Evolutionary conservation across 2,888 invertebrate genomes (phyloP).

Genomic region (Dasysyrphus tricinctus): DNA sequence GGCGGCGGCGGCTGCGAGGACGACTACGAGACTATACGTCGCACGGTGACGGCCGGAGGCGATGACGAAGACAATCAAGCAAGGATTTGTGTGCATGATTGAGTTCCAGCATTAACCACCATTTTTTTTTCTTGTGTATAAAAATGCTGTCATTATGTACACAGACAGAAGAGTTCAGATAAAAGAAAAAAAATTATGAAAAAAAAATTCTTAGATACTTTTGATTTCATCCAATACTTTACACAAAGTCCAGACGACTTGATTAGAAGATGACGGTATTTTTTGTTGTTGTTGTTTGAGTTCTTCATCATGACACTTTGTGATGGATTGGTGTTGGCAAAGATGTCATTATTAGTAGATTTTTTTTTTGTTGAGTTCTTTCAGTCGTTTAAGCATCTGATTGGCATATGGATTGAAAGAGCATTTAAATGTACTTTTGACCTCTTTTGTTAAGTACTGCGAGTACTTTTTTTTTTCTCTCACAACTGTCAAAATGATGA

Average conservation of each 20-base stretch:
- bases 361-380: background rate
- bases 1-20: background rate
- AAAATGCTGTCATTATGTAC: constrained; percentile 46
- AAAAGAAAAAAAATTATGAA: background rate
- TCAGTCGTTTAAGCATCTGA: constrained; percentile 5
- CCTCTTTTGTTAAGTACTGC: background rate
- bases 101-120: constrained; percentile 3
- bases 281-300: constrained; percentile 52
- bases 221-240: constrained; percentile 55
- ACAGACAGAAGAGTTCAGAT: constrained; percentile 6
- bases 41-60: background rate
- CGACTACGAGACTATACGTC: background rate
- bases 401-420: constrained; percentile 25
- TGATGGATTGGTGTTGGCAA: constrained; percentile 52
- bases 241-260: constrained; percentile 20
- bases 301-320: constrained; percentile 51
- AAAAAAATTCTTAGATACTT: constrained; percentile 37
- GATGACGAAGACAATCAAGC: background rate
- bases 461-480: too few species aligned
- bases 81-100: constrained; percentile 27
- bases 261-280: constrained; percentile 32
- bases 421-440: constrained; percentile 2
- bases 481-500: too few species aligned
- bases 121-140: constrained; percentile 23
- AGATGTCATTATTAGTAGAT: constrained; percentile 1